These are phyloP conservation scores for Torymus aiolomorphi DNA, from an alignment of 2,888 invertebrate genomes.

Conservation along the genomic window DNA sequence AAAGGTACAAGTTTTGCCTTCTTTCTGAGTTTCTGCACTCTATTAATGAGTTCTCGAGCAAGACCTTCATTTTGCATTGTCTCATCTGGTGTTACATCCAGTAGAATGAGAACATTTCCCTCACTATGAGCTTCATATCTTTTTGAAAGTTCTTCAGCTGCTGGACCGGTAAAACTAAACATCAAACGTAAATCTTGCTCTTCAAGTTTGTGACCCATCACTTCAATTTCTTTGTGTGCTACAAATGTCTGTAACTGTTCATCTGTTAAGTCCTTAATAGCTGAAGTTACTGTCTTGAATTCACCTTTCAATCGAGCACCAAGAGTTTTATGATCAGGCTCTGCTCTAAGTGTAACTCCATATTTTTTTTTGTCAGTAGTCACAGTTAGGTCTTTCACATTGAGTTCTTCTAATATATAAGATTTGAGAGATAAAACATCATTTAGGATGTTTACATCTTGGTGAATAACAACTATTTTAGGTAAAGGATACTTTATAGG, in stretches of 20 bases:
- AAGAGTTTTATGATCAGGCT: conserved; percentile 94
- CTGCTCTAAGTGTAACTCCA: conserved; percentile 92
- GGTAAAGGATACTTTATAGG: conserved; percentile 97
- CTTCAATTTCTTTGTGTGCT: conserved; percentile 82
- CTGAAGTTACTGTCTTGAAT: conserved; percentile 90
- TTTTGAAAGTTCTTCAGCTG: conserved; percentile 79
- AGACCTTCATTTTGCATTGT: conserved; percentile 95
- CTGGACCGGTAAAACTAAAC: conserved; percentile 83
- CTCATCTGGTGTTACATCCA: conserved; percentile 93
- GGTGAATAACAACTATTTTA: conserved; percentile 96
- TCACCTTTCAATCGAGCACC: conserved; percentile 93
- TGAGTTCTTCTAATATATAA: conserved; percentile 95
- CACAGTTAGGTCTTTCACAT: conserved; percentile 89
- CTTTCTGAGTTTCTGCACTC: conserved; percentile 96
- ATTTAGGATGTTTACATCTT: conserved; percentile 85
- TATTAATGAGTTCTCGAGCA: conserved; percentile 95
- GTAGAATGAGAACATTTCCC: conserved; percentile 90
- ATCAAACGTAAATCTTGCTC: conserved; percentile 89
- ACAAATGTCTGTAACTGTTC: conserved; percentile 87
- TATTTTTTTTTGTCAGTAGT: conserved; percentile 94
- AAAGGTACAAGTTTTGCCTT: conserved; percentile 94
- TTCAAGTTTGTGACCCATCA: conserved; percentile 86
- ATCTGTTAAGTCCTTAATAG: conserved; percentile 87
- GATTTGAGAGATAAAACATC: conserved; percentile 87
- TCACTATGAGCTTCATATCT: conserved; percentile 94